These are phyloP conservation scores for Bostrychus sinensis DNA, from an alignment of 2,113 vertebrate genomes.

Conservation along the genomic window DNA sequence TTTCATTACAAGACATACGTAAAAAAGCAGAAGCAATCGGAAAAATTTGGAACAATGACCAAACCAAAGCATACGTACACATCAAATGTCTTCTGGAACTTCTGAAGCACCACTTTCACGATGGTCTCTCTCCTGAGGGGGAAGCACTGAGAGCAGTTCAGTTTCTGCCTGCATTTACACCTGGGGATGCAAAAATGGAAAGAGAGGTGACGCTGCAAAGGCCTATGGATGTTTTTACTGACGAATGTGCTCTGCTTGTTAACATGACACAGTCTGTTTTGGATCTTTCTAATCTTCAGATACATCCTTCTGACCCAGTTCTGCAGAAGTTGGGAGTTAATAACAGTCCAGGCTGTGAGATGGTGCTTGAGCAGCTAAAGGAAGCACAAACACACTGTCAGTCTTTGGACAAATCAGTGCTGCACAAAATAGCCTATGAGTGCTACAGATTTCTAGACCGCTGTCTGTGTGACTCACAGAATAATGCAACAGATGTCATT, in stretches of 20 bases:
- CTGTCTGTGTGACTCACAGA: slow-evolving; percentile 30
- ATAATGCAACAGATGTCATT: slow-evolving; percentile 30
- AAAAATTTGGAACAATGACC: slow-evolving; percentile 55
- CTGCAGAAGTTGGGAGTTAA: slow-evolving; percentile 57
- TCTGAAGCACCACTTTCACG: slow-evolving; percentile 58
- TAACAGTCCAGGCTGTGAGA: slow-evolving; percentile 43
- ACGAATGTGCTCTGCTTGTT: slow-evolving; percentile 60
- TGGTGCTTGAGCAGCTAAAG: slow-evolving; percentile 73
- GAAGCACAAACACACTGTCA: slow-evolving; percentile 44
- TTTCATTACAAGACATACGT: slow-evolving; percentile 76
- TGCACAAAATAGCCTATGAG: slow-evolving; percentile 52
- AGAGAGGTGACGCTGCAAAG: slow-evolving; percentile 39
- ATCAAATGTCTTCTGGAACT: slow-evolving; percentile 77
- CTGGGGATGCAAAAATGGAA: slow-evolving; percentile 35
- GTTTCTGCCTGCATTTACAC: slow-evolving; percentile 79
- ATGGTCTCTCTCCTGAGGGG: slow-evolving; percentile 55
- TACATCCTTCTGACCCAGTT: slow-evolving; percentile 55
- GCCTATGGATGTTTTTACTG: slow-evolving; percentile 68
- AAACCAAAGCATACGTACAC: slow-evolving; percentile 54
- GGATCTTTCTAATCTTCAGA: slow-evolving; percentile 50
- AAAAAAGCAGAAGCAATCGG: slow-evolving; percentile 70
- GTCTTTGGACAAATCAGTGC: slow-evolving; percentile 27
- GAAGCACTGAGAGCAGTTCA: slow-evolving; percentile 61
- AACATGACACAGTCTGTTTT: slow-evolving; percentile 69
- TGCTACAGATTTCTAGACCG: slow-evolving; percentile 73